Evolutionary conservation across 1,140 invertebrate genomes (phyloP).

Genomic region (Orius laevigatus): DNA sequence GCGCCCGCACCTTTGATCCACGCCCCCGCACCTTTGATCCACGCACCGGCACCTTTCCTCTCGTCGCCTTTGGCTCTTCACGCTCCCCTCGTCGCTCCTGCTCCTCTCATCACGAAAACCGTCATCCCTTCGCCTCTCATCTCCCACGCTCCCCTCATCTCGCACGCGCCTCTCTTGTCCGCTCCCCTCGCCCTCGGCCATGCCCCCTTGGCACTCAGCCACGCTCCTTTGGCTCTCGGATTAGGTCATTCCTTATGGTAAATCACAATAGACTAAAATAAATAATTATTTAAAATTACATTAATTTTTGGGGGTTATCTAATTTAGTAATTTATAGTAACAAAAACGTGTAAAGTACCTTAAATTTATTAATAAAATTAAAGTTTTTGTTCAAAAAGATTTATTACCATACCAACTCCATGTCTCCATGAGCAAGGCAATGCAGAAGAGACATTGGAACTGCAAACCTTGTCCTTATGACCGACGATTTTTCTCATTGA

Average conservation of each 20-base stretch:
- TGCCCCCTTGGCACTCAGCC: background rate
- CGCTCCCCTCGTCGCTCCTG: slow-evolving; percentile 2
- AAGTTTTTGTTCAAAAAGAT: too few species aligned
- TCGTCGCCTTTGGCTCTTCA: background rate
- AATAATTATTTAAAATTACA: too few species aligned
- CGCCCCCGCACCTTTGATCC: background rate
- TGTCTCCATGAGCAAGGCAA: too few species aligned
- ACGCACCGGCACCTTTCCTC: background rate
- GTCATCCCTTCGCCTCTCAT: background rate
- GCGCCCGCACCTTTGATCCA: too few species aligned
- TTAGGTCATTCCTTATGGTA: background rate
- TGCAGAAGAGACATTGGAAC: too few species aligned
- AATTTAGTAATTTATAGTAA: too few species aligned
- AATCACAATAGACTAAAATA: background rate
- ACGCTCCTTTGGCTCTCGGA: background rate
- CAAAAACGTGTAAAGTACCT: too few species aligned
- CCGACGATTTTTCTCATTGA: too few species aligned
- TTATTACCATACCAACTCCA: too few species aligned
- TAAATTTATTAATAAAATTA: too few species aligned
- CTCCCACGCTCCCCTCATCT: slow-evolving; percentile 5
- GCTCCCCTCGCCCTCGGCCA: background rate
- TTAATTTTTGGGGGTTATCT: too few species aligned
- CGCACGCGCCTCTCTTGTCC: background rate
- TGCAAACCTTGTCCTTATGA: too few species aligned
- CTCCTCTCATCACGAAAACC: background rate